A percentile compares a stretch with the other conserved stretches of the same genome.
phyloP scores from a whole-genome alignment of 2,113 vertebrate genomes.

The Perognathus longimembris region DNA sequence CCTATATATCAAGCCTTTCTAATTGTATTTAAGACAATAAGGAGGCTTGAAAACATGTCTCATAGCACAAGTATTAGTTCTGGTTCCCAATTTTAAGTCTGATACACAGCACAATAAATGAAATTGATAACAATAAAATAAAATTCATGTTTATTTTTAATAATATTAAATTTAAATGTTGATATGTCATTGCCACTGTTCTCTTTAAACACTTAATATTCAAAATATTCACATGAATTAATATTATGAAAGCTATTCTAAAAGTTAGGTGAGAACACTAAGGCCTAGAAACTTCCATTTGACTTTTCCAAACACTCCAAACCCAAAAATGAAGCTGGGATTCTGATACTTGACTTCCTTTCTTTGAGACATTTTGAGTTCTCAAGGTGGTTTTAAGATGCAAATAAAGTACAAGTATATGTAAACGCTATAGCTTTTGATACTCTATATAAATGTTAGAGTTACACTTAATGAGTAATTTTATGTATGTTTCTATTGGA shows the following conservation, averaged over 20 bases:
- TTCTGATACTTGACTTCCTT: background rate
- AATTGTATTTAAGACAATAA: background rate
- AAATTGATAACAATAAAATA: background rate
- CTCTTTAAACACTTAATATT: constrained; percentile 25
- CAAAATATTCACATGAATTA: background rate
- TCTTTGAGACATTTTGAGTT: background rate
- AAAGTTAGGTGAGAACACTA: background rate
- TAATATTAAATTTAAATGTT: background rate
- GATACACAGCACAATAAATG: background rate
- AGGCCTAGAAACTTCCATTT: background rate
- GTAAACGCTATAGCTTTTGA: background rate
- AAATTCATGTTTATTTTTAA: background rate
- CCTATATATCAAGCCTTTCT: background rate
- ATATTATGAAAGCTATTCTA: background rate
- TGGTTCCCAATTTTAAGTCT: no score
- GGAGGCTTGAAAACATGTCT: background rate
- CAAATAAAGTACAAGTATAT: background rate
- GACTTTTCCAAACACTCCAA: background rate
- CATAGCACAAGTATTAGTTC: background rate
- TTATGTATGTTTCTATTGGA: background rate
- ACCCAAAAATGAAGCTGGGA: background rate
- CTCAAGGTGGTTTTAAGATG: background rate
- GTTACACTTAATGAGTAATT: background rate
- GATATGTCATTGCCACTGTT: background rate
- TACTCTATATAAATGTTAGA: background rate